Percentiles rank a stretch among this genome's conserved stretches.
phyloP scores from a whole-genome alignment of 2,888 invertebrate genomes.

The Drosophila mettleri region DNA sequence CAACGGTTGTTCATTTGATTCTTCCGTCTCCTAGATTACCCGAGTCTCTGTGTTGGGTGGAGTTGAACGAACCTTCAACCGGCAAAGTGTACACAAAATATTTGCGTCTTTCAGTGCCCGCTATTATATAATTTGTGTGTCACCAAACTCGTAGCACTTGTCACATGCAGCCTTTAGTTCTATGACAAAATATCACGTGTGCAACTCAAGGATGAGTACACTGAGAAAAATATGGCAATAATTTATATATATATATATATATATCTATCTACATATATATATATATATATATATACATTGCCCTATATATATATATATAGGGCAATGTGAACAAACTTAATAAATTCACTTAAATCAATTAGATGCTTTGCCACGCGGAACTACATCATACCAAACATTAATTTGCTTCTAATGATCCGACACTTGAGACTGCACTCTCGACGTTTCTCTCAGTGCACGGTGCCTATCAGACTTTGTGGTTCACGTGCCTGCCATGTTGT shows the following conservation, averaged over 20 bases:
- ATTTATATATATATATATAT: background rate
- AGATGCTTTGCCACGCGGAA: too few species aligned
- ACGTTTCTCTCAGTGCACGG: constrained; percentile 25
- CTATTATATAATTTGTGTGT: constrained; percentile 60
- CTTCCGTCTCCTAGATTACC: constrained; percentile 2
- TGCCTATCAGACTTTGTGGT: background rate
- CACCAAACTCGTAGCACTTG: constrained; percentile 7
- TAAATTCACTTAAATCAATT: too few species aligned
- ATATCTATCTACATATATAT: background rate
- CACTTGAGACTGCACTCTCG: background rate
- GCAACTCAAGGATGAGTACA: background rate
- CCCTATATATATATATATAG: too few species aligned
- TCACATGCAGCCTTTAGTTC: constrained; percentile 23
- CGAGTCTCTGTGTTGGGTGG: too few species aligned
- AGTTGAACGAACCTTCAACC: constrained; percentile 45
- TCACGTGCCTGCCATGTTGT: constrained; percentile 53
- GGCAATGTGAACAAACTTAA: too few species aligned
- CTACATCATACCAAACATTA: too few species aligned
- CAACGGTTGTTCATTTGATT: background rate
- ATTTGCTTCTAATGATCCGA: too few species aligned
- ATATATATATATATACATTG: background rate
- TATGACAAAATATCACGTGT: constrained; percentile 52
- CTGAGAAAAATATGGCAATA: constrained; percentile 11
- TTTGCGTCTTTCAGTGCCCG: constrained; percentile 24
- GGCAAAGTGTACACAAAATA: constrained; percentile 4